Conservation (phyloP, 2,888 invertebrate genomes). For the Amiota mariae region DNA sequence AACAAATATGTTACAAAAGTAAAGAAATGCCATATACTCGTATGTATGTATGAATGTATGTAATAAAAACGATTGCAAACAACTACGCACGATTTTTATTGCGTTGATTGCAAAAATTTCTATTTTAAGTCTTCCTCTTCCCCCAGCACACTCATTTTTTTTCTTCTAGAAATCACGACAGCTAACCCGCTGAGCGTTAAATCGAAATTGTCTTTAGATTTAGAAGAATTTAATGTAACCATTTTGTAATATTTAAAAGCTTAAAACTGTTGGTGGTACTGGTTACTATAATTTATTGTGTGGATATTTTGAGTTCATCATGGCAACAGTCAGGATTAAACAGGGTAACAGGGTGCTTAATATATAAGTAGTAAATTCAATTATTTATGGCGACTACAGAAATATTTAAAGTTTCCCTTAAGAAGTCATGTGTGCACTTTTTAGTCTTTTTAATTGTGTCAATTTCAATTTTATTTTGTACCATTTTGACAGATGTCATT, state of each 20-base stretch:
- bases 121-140: not conserved
- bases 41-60: too few species aligned
- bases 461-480: too few species aligned
- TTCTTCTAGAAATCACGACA: conserved; percentile 31
- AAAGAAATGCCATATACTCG: too few species aligned
- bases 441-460: too few species aligned
- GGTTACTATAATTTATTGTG: not conserved
- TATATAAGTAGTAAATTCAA: not conserved
- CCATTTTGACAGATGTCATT: too few species aligned
- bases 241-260: too few species aligned
- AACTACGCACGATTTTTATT: conserved; percentile 32
- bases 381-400: too few species aligned
- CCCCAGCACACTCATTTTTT: not conserved
- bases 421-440: too few species aligned
- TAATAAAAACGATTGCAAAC: conserved; percentile 2
- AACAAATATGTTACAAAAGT: not conserved
- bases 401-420: too few species aligned
- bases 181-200: conserved; percentile 48
- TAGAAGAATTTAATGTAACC: conserved; percentile 30
- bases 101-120: conserved; percentile 44
- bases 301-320: not conserved
- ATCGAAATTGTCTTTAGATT: conserved; percentile 50
- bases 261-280: conserved; percentile 4
- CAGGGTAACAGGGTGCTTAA: not conserved
- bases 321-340: not conserved